These are phyloP conservation scores for Macaca nemestrina DNA, from an alignment of 2,113 vertebrate species.

Conservation along the genomic window DNA sequence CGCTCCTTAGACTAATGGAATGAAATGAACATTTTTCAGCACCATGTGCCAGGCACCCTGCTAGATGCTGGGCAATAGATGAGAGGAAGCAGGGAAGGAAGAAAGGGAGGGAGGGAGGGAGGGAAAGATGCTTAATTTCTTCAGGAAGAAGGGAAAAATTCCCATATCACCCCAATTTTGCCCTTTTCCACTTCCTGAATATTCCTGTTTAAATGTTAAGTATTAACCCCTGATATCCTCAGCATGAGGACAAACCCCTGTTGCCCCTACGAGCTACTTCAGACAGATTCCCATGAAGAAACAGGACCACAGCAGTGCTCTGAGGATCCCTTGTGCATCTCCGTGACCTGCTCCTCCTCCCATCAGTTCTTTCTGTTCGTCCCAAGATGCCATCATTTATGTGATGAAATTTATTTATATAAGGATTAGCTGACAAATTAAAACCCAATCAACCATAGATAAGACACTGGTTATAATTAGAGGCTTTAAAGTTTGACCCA, in stretches of 20 bases:
- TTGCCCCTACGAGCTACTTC: background rate
- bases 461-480: background rate
- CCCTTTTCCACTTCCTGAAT: background rate
- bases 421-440: background rate
- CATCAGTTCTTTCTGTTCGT: background rate
- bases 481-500: background rate
- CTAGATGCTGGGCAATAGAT: background rate
- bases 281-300: background rate
- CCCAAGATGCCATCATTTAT: background rate
- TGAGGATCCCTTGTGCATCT: background rate
- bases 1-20: background rate
- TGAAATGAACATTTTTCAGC: background rate
- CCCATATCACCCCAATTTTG: background rate
- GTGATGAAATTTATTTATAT: background rate
- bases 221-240: background rate
- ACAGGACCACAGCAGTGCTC: fast-evolving
- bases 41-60: background rate
- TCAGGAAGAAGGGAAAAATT: background rate
- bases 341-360: background rate
- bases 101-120: background rate
- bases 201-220: background rate
- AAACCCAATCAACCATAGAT: background rate
- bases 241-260: background rate
- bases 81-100: too few species aligned
- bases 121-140: background rate